phyloP scores from a whole-genome alignment of 2,797 vertebrate species.

The Coregonus sp. region DNA sequence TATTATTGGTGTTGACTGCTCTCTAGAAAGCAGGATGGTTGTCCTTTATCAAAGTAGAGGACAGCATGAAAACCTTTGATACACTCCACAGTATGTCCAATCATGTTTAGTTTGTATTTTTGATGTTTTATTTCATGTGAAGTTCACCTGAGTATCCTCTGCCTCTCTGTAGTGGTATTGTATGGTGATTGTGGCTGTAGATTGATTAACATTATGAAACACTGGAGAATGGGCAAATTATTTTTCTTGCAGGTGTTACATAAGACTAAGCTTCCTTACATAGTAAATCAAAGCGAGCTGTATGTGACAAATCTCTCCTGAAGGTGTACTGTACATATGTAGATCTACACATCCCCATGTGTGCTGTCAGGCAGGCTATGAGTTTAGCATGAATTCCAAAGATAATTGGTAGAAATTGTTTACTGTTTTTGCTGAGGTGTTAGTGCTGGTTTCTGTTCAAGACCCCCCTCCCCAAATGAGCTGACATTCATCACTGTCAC shows the following conservation, averaged over 20 bases:
- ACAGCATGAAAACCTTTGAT: slow-evolving; percentile 59
- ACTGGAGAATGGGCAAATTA: slow-evolving; percentile 61
- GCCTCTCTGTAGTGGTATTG: slow-evolving; percentile 77
- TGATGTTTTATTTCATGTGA: slow-evolving; percentile 74
- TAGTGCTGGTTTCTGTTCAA: slow-evolving; percentile 71
- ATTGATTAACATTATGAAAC: slow-evolving; percentile 73
- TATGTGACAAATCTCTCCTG: slow-evolving; percentile 70
- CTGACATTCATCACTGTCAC: slow-evolving; percentile 69
- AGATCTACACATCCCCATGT: slow-evolving; percentile 71
- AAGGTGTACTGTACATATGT: slow-evolving; percentile 77
- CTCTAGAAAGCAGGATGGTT: slow-evolving; percentile 42
- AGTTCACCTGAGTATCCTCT: slow-evolving; percentile 80
- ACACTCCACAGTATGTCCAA: slow-evolving; percentile 63
- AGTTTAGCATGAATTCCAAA: slow-evolving; percentile 85
- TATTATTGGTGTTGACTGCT: slow-evolving; percentile 50
- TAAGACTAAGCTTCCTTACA: slow-evolving; percentile 54
- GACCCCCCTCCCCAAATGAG: slow-evolving; percentile 58
- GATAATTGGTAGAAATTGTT: slow-evolving; percentile 83
- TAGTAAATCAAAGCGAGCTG: slow-evolving; percentile 48
- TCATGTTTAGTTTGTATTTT: slow-evolving; percentile 74
- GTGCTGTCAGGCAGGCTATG: slow-evolving; percentile 65
- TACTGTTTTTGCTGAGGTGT: slow-evolving; percentile 77
- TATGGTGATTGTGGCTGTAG: slow-evolving; percentile 76
- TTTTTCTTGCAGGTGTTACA: slow-evolving; percentile 20
- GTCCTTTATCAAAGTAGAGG: slow-evolving; percentile 54